Percentiles rank a stretch among this genome's conserved stretches.
Evolutionary conservation across 2,888 invertebrate genomes (phyloP).

Genomic region (Drosophila atripex): DNA sequence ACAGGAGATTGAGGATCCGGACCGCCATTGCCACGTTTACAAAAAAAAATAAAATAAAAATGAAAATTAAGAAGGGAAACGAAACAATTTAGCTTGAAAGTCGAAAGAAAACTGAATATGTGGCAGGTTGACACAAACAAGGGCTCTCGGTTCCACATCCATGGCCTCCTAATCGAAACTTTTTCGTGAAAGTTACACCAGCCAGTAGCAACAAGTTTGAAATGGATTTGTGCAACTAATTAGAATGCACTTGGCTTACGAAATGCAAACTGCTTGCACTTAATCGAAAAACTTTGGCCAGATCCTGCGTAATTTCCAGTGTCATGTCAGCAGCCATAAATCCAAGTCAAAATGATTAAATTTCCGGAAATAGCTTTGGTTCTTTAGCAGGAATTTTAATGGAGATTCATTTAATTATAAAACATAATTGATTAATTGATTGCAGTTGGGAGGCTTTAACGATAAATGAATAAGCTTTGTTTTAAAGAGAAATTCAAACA

Average conservation of each 20-base stretch:
- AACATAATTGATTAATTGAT: not conserved
- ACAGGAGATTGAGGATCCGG: constrained; percentile 9
- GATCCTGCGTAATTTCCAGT: not conserved
- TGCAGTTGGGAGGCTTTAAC: not conserved
- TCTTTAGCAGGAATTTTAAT: not conserved
- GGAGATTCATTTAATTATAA: not conserved
- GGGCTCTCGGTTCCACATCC: not conserved
- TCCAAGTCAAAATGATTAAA: constrained; percentile 1
- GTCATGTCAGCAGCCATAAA: constrained; percentile 11
- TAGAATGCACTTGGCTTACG: constrained; percentile 32
- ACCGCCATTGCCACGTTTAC: constrained; percentile 6
- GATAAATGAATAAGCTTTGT: not conserved
- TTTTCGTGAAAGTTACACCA: constrained; percentile 14
- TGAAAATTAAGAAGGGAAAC: not conserved
- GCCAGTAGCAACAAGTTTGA: constrained; percentile 40
- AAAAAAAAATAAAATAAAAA: not conserved
- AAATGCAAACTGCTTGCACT: constrained; percentile 19
- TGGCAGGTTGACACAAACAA: not conserved
- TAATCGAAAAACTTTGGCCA: constrained; percentile 45
- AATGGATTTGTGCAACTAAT: constrained; percentile 53
- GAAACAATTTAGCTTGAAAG: constrained; percentile 7
- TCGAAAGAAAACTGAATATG: constrained; percentile 1
- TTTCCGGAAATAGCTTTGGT: not conserved
- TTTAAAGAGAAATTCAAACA: too few species aligned
- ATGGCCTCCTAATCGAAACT: constrained; percentile 32